Evolutionary conservation across 2,113 vertebrate species (phyloP).

Genomic region (Taurulus bubalis): DNA sequence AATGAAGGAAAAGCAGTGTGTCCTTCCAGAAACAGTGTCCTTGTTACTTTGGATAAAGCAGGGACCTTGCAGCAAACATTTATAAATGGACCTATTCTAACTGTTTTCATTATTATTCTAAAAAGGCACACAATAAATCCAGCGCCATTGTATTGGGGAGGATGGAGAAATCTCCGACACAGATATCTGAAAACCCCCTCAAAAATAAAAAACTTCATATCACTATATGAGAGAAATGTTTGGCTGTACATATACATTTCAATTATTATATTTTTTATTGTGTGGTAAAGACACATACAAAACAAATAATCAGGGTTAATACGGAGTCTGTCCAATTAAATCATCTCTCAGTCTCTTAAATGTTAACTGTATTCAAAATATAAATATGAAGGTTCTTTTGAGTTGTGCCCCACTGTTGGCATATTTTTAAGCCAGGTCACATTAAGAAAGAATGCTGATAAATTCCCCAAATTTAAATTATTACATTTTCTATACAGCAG

Average conservation of each 20-base stretch:
- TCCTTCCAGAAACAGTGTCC: background rate
- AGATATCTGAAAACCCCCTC: background rate
- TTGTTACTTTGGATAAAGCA: background rate
- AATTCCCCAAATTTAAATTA: background rate
- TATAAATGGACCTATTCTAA: background rate
- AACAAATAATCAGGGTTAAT: background rate
- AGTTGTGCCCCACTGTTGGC: background rate
- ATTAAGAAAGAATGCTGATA: background rate
- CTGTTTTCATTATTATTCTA: background rate
- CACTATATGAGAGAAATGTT: background rate
- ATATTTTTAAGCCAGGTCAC: background rate
- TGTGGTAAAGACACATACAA: background rate
- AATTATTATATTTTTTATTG: background rate
- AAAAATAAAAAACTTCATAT: background rate
- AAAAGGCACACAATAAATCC: background rate
- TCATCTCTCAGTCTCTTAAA: background rate
- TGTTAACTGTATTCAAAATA: background rate
- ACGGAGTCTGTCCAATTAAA: background rate
- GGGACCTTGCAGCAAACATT: background rate
- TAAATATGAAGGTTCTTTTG: background rate
- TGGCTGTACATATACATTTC: background rate
- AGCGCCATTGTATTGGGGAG: background rate
- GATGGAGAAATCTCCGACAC: background rate
- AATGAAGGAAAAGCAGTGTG: conserved; percentile 2
- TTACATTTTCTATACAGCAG: background rate